A percentile compares a stretch with the other conserved stretches of the same genome.
phyloP scores from a whole-genome alignment of 2,888 invertebrate genomes.

The Koerneria pararmatus region DNA sequence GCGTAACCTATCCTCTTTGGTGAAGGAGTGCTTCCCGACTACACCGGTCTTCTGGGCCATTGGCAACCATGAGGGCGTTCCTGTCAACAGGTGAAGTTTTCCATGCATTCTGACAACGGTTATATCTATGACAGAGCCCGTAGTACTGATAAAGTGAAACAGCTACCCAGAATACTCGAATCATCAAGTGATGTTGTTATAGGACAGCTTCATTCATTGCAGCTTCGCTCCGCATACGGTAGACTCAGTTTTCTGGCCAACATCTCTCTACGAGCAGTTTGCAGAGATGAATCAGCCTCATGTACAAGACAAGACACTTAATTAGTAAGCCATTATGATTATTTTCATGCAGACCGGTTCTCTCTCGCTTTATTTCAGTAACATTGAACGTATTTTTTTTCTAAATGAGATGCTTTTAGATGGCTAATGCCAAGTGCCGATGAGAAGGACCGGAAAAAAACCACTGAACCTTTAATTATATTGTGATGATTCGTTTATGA shows the following conservation, averaged over 20 bases:
- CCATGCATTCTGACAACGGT: neutral
- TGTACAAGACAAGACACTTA: slow-evolving; percentile 65
- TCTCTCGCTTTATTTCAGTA: too few relatives aligned
- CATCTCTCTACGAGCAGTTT: slow-evolving; percentile 78
- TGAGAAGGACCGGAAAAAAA: too few relatives aligned
- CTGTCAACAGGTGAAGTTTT: slow-evolving; percentile 79
- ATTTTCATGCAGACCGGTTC: too few relatives aligned
- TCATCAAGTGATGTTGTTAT: too few relatives aligned
- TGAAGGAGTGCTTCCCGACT: slow-evolving; percentile 69
- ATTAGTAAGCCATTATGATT: too few relatives aligned
- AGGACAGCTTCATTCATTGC: slow-evolving; percentile 26
- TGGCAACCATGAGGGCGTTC: slow-evolving; percentile 93
- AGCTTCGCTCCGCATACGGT: slow-evolving; percentile 63
- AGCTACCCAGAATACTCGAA: too few relatives aligned
- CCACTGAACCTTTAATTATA: too few relatives aligned
- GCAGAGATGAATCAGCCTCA: slow-evolving; percentile 77
- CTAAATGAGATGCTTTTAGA: too few relatives aligned
- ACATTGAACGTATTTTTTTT: too few relatives aligned
- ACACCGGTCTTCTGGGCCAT: slow-evolving; percentile 88
- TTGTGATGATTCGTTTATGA: too few relatives aligned
- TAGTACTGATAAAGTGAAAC: too few relatives aligned
- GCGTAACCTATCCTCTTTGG: slow-evolving; percentile 27
- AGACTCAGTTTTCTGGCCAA: slow-evolving; percentile 63
- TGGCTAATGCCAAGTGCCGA: too few relatives aligned
- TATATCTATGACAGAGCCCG: neutral